These are phyloP conservation scores for Drosophila kepulauana DNA, from an alignment of 1,140 invertebrate genomes.

Conservation along the genomic window DNA sequence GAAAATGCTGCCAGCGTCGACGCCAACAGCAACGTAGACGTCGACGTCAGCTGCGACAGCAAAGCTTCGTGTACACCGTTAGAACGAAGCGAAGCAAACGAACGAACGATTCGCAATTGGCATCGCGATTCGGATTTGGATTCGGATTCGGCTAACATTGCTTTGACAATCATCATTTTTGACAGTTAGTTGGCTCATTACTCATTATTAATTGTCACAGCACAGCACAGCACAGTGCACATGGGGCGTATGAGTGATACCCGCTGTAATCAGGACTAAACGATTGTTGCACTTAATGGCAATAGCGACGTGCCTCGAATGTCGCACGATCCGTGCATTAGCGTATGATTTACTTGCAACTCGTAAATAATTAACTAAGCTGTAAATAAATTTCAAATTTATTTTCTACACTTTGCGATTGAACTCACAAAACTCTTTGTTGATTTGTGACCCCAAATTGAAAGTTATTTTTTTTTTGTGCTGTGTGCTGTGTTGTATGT, in stretches of 20 bases:
- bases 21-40: background rate
- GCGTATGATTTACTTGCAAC: background rate
- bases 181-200: slow-evolving; percentile 67
- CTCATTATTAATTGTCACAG: slow-evolving; percentile 35
- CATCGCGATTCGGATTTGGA: background rate
- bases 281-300: background rate
- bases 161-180: slow-evolving; percentile 49
- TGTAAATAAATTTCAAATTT: too few relatives aligned
- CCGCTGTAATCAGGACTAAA: background rate
- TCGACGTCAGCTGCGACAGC: background rate
- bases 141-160: slow-evolving; percentile 6
- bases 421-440: too few relatives aligned
- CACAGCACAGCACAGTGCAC: background rate
- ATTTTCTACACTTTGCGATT: too few relatives aligned
- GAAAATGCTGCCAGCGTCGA: slow-evolving; percentile 35
- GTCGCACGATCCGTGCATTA: slow-evolving; percentile 24
- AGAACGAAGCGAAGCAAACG: slow-evolving; percentile 40
- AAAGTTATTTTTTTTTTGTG: background rate
- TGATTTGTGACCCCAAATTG: slow-evolving; percentile 7
- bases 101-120: slow-evolving; percentile 15
- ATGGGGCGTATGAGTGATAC: slow-evolving; percentile 32
- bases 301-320: background rate
- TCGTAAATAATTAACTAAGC: too few relatives aligned
- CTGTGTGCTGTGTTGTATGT: background rate
- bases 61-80: slow-evolving; percentile 50